Base-by-base conservation (phyloP, 2,888 invertebrate genomes). In the Ellobium chinense region DNA sequence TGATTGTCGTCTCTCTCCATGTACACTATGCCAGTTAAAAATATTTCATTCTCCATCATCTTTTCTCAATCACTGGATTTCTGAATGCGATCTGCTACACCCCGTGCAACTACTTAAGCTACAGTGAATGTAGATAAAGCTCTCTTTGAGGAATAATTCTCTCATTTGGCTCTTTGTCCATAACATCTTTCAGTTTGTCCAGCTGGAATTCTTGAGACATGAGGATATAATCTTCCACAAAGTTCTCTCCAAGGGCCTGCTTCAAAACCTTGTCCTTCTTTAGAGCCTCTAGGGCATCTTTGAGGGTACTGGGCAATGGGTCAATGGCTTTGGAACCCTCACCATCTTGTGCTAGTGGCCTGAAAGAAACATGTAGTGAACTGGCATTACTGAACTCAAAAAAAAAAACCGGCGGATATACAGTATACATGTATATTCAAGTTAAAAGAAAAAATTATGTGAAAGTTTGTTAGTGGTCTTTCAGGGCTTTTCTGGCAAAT, bases 181-280 rank as follows among this genome's bases (percentile, higher is more conserved):
- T n/a, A 9, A 58, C 34, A n/a, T 72, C 72, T 31, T 72, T 72
- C n/a, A 72, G 24, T 18, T 58, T 72, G 39, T 72, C 58, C 27
- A 81, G 14, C 56, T 81, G 76, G 39, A 63, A 70, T 34, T 76
- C 72, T n/a, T 65, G 5, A 70, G 70, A 76, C 9, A 81, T 54
- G 14, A 65, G 21, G 56, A 62, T 37, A 37, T 76, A 70, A n/a
- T 77, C 70, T 36, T 72, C 58, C 27, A 81, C 72, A 37, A 81
- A 70, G 37, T 81, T 60, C 36, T 34, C 21, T 9, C 81, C 81
- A 39, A 81, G 37, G 12, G 39, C 39, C n/a, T 72, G 39, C 63
- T 34, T 77, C 34, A 81, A 37, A 12, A 60, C 77, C 29, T 12
- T 36, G 76, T 81, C 77, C 27, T 72, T 21, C 24, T 77, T 72